phyloP scores from a whole-genome alignment of 2,113 vertebrate genomes.

The Isurus oxyrinchus region DNA sequence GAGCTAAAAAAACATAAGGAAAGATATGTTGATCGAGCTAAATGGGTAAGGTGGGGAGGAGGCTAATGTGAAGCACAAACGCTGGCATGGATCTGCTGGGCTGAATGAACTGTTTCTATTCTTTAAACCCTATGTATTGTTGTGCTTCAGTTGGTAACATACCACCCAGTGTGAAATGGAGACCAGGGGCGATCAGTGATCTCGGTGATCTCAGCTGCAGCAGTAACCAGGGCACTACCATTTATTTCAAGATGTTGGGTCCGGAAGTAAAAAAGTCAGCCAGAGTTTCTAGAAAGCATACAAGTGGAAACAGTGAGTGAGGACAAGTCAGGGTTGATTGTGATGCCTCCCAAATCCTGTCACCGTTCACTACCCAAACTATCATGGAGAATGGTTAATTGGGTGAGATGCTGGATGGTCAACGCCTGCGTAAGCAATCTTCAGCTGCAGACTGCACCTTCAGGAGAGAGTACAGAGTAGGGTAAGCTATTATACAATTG shows the following conservation, averaged over 20 bases:
- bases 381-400: not conserved
- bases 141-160: not conserved
- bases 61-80: not conserved
- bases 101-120: not conserved
- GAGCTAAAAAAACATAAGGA: not conserved
- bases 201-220: not conserved
- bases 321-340: not conserved
- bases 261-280: not conserved
- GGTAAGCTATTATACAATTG: not conserved
- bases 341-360: not conserved
- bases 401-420: not conserved
- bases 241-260: not conserved
- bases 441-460: not conserved
- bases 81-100: not conserved
- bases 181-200: not conserved
- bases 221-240: not conserved
- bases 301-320: not conserved
- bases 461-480: not conserved
- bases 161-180: not conserved
- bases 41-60: not conserved
- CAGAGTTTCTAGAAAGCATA: not conserved
- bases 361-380: not conserved
- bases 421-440: not conserved
- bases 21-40: not conserved
- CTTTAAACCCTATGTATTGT: not conserved